Evolutionary conservation across 1,140 invertebrate genomes (phyloP), one percentile per base, ranked within the genome.

Genomic region (Temnothorax nylanderi): DNA sequence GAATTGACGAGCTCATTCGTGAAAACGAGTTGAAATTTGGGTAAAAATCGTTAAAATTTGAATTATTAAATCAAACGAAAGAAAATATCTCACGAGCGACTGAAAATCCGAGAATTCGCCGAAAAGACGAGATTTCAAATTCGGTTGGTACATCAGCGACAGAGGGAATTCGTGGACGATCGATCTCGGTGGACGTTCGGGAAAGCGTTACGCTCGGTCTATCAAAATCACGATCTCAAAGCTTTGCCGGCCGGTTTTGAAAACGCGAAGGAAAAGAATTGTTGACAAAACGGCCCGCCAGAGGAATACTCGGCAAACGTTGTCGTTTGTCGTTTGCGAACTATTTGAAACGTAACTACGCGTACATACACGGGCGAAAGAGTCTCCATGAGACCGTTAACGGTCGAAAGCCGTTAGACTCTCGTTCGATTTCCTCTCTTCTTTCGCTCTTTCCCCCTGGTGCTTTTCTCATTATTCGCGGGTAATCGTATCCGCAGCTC

Each of bases 391-490:
- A 56, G 82, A 54, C n/a, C 18, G 74, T 78, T 78, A 77, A 85
- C 16, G 74, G 74, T 56, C 41, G 18, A 78, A 34, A 78, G 49
- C 58, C 34, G 37, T 84, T 75, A 85, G 60, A 62, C 34, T 74
- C 37, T 54, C 32, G 26, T 74, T 85, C 56, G 81, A 76, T 62
- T 85, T 67, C 6, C 13, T 41, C 41, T 47, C n/a, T 77, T 62
- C 54, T 56, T 65, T 78, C 37, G 56, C 60, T 65, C 58, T 62
- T 51, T 47, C 5, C n/a, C 37, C 41, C 16, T 21, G 49, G 11
- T 6, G 60, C 56, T 69, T 80, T 69, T 62, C 75, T 81, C 85
- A 81, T 80, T 80, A 86, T 62, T 65, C 85, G 32, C 8, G 85
- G n/a, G 32, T 60, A 64, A 86, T 69, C 85, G 71, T n/a, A 62